Evolutionary conservation across 2,113 vertebrate genomes (phyloP), one percentile per base, ranked within the genome.

Genomic region (Amphilophus citrinellus): DNA sequence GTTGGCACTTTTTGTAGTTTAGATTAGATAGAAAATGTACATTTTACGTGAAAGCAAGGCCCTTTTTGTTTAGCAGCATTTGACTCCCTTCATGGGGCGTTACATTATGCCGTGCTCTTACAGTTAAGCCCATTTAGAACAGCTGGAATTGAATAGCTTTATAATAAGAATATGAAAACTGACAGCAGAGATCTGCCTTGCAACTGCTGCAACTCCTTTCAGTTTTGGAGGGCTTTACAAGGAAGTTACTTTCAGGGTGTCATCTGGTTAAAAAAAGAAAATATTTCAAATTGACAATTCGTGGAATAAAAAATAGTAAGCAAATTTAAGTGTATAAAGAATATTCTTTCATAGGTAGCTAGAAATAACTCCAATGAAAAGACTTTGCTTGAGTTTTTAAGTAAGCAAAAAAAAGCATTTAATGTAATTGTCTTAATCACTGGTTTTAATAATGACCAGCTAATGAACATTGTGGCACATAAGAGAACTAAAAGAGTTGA

Each of bases 1-100:
- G 84, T 58, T 35, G 61, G 24, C 61, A 50, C n/a, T 73, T 80
- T 86, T 76, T 86, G 22, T 57, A 56, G 47, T 24, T 83, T 71
- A 59, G n/a, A 42, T 71, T 39, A 58, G 17, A 68, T 10, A 50
- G 4, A 10, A 60, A 63, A 30, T 59, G 13, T 63, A 15, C 44
- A 35, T 27, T 42, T 79, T 61, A 79, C 56, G 6, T 14, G 3
- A 53, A 68, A 79, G 58, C 10, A 32, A 7, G 10, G 42, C 10
- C 1, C 30, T 66, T 4, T 53, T 76, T 58, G 17, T 42, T 57
- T 14, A 24, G 32, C 35, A 57, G 20, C n/a, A 24, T 85, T 60
- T 61, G 24, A 68, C 20, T 79, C 11, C 24, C 18, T 61, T 59
- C 57, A 18, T 27, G 18, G 9, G 24, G 57, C 57, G 47, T 60